phyloP scores from a whole-genome alignment of 2,888 invertebrate species.

The Linnaemya vulpina region DNA sequence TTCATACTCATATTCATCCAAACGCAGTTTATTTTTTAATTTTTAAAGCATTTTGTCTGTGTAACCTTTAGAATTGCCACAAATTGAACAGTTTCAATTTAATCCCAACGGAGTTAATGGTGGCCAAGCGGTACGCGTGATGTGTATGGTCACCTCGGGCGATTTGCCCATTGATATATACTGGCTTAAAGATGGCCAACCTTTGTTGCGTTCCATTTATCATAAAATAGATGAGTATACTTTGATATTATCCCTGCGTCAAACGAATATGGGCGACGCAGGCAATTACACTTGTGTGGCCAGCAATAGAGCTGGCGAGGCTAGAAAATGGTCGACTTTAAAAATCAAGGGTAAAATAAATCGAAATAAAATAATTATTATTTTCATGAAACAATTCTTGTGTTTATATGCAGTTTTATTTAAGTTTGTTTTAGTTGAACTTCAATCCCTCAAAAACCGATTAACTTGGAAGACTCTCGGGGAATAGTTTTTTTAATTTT shows the following conservation, averaged over 20 bases:
- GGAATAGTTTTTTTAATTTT: neutral
- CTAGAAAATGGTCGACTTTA: constrained; percentile 84
- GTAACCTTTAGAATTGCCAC: constrained; percentile 82
- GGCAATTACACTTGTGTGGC: constrained; percentile 86
- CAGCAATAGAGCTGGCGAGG: constrained; percentile 85
- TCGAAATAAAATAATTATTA: neutral
- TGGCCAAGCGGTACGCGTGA: constrained; percentile 84
- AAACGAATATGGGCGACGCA: constrained; percentile 82
- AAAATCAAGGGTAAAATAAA: constrained; percentile 84
- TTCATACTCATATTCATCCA: constrained; percentile 9
- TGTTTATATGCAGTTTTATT: neutral
- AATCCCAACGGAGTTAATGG: constrained; percentile 84
- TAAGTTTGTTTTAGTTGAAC: neutral
- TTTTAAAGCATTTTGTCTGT: constrained; percentile 9
- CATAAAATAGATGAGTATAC: constrained; percentile 84
- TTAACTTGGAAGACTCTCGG: neutral
- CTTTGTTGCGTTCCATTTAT: constrained; percentile 80
- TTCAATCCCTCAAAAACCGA: neutral
- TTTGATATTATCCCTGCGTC: constrained; percentile 83
- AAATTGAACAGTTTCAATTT: constrained; percentile 84
- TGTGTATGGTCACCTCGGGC: constrained; percentile 89
- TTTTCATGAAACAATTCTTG: constrained; percentile 27
- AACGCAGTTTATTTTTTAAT: constrained; percentile 13
- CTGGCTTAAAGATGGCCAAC: constrained; percentile 85
- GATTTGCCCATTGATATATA: constrained; percentile 90